Evolutionary conservation across 1,140 invertebrate genomes (phyloP), one percentile per base, ranked within the genome.

Genomic region (Periplaneta americana): DNA sequence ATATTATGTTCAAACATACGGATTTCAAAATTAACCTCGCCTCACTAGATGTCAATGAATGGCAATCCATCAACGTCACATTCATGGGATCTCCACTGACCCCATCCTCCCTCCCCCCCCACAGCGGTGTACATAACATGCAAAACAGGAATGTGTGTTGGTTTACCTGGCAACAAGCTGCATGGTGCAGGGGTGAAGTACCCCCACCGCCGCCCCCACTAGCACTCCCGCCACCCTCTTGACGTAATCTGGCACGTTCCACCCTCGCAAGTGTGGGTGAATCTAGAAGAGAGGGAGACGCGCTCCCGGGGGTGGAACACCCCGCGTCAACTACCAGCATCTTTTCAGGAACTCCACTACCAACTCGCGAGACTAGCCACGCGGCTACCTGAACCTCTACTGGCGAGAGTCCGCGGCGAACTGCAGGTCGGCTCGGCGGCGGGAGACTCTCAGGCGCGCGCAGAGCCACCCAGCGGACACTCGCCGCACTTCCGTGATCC

Each of bases 231-330:
- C 22, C 10, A 1, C 82, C 87, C 83, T 90, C 90, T 79, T 91
- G 87, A 33, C 90, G 85, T 37, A 91, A 84, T 76, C 90, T 86
- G 22, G 90, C 90, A 82, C 90, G 87, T 85, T 91, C 90, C 75
- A 91, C 90, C 79, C 90, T 87, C 74, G 90, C 90, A 83, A 91
- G 85, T 79, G 90, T 91, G 34, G 90, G 90, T 75, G 90, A 91
- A 86, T 91, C 90, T 82, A 91, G 85, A 74, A 91, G 89, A 37
- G 89, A 89, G 75, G 90, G 88, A 0, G 87, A 80, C 10, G 82
- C 82, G 39, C 79, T 80, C 48, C 82, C 82, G 18, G 82, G 82
- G 22, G 82, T 82, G 57, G 82, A 79, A 34, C 81, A 33, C n/a
- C 77, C 78, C 37, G 75, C 81, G 35, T 77, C 81, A 15, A 77